These are phyloP conservation scores for Ischnura elegans DNA, from an alignment of 2,888 invertebrate genomes.

Conservation along the genomic window DNA sequence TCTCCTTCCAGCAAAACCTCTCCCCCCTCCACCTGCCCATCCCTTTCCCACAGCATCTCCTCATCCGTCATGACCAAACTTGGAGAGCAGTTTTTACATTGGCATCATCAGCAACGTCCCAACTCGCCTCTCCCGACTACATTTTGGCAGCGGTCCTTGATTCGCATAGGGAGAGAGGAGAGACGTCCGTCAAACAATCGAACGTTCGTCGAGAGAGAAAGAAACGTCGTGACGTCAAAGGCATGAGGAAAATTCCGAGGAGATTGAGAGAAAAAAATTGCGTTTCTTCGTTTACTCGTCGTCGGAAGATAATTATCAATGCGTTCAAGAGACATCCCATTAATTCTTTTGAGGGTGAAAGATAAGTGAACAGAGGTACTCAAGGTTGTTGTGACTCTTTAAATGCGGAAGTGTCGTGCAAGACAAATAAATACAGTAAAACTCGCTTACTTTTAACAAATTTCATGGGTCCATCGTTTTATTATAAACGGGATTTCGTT, in stretches of 20 bases:
- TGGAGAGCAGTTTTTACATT: conserved; percentile 50
- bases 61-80: conserved; percentile 60
- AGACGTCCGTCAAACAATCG: background rate
- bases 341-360: background rate
- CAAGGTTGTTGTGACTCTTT: background rate
- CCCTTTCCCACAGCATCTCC: background rate
- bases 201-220: background rate
- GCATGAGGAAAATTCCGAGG: background rate
- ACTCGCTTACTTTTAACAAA: too few species aligned
- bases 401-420: too few species aligned
- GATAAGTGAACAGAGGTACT: background rate
- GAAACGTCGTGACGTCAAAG: background rate
- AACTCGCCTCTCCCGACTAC: background rate
- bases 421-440: too few species aligned
- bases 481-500: too few species aligned
- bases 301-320: background rate
- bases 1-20: background rate
- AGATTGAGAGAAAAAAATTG: background rate
- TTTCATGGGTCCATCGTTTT: too few species aligned
- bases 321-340: background rate
- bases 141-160: conserved; percentile 51
- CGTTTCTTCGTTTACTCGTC: too few species aligned
- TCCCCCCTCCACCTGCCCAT: background rate
- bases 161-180: background rate
- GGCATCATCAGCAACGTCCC: conserved; percentile 21